Evolutionary conservation across 2,113 vertebrate species (phyloP).

Genomic region (Myiozetetes cayanensis): DNA sequence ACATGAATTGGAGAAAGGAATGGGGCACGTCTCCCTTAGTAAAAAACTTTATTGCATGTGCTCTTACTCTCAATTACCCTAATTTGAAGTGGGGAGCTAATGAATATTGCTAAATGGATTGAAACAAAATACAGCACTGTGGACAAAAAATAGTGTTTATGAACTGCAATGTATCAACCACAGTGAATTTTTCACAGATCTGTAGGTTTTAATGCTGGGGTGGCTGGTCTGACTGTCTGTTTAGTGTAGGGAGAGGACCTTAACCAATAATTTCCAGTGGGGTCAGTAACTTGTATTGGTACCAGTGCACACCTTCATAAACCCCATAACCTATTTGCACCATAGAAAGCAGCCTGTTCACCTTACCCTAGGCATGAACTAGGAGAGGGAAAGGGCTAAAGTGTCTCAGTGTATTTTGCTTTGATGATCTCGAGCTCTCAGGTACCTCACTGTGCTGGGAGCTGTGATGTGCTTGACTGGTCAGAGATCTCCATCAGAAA

Average conservation of each 20-base stretch:
- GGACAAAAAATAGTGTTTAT: not conserved
- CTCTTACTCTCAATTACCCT: conserved; percentile 13
- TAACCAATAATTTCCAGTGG: not conserved
- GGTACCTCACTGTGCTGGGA: not conserved
- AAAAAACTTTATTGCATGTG: not conserved
- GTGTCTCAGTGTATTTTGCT: not conserved
- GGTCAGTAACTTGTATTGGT: not conserved
- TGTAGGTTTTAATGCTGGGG: not conserved
- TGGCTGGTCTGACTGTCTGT: not conserved
- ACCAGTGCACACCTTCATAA: not conserved
- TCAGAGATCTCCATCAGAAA: not conserved
- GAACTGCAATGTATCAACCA: not conserved
- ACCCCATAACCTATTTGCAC: not conserved
- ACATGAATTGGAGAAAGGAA: not conserved
- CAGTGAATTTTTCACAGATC: not conserved
- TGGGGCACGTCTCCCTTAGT: not conserved
- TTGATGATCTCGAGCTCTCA: not conserved
- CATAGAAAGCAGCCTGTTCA: not conserved
- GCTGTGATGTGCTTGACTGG: not conserved
- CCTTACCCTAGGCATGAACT: not conserved
- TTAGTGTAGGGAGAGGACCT: not conserved
- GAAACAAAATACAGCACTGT: conserved; percentile 15
- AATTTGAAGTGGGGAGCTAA: not conserved
- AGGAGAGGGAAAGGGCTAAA: not conserved
- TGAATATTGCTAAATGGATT: conserved; percentile 36